These are phyloP conservation scores for Pampus argenteus DNA, from an alignment of 2,797 vertebrate species.

Conservation along the genomic window DNA sequence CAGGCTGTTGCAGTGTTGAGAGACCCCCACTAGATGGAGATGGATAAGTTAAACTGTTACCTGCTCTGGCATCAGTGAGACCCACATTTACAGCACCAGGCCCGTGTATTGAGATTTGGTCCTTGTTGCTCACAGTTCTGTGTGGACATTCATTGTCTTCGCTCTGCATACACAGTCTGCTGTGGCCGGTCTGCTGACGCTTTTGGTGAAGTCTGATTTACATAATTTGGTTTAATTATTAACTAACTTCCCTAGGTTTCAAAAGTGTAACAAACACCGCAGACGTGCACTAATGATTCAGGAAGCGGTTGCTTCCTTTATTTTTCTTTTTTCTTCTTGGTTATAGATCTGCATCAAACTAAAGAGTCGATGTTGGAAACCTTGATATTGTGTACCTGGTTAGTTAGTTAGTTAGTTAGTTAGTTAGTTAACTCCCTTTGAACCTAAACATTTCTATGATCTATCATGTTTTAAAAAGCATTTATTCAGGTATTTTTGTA, in stretches of 20 bases:
- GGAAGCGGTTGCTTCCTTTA: neutral
- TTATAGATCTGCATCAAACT: too few species aligned
- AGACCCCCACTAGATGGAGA: constrained; percentile 44
- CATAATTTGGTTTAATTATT: neutral
- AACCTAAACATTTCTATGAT: too few species aligned
- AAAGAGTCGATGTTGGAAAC: neutral
- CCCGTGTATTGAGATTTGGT: neutral
- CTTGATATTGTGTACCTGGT: neutral
- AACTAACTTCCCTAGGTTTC: neutral
- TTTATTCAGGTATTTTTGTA: too few species aligned
- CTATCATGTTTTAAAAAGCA: too few species aligned
- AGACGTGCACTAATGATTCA: neutral
- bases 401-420: too few species aligned
- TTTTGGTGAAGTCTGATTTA: neutral
- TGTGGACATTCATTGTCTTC: neutral
- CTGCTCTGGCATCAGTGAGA: too few species aligned
- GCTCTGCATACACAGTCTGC: neutral
- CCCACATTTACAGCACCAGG: neutral
- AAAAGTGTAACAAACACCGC: neutral
- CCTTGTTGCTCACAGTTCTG: neutral
- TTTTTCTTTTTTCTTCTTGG: neutral
- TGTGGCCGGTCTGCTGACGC: neutral
- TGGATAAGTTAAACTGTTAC: too few species aligned
- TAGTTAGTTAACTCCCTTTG: neutral
- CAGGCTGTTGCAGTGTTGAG: neutral